Evolutionary conservation across 64 coral and sea anemone genomes (phyloP), one percentile per base, ranked within the genome.

Genomic region (Montipora foliosa): DNA sequence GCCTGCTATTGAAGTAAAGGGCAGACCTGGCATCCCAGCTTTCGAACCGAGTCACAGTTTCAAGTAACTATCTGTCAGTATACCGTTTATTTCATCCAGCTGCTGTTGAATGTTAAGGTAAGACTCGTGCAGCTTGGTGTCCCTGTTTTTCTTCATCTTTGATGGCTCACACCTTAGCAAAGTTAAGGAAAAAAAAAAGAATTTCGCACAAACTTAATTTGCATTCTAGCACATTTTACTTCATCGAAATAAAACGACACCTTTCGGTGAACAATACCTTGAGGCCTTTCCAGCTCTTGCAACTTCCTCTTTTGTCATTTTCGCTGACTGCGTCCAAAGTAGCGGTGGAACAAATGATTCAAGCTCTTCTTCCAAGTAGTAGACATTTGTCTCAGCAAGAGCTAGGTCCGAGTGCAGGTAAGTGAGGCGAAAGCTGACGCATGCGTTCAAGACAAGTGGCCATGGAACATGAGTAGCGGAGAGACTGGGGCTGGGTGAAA

Each of bases 391-490:
- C 21, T 93, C 76, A 13, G 76, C 60, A 49, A 93, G 47, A 10
- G 47, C 76, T 93, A 84, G 84, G 76, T 93, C 53, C 19, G 76
- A 88, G 17, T 93, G 84, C 16, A 93, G 29, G 52, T 49, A 51
- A 76, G 62, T 81, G 37, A 93, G 37, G 5, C 69, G 74, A 57
- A 87, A 88, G 9, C 64, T 88, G 51, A 93, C 78, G 81, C 83
- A 93, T 77, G 92, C 92, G 8, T 93, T 75, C 16, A 93, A 76
- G 19, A 93, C 84, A 25, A 88, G 84, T 5, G 92, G 85, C 92
- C 92, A 93, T n/a, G 92, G 92, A 49, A 93, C 92, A 47, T 88
- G 59, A 13, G 83, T 73, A 16, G 92, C 92, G 8, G 83, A 71
- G 6, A 88, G 76, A 48, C 78, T 48, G 10, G 83, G 84, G 15